Base-by-base conservation (phyloP, 37 sponge, comb jelly and placozoan genomes). In the Chondrosia reniformis region DNA sequence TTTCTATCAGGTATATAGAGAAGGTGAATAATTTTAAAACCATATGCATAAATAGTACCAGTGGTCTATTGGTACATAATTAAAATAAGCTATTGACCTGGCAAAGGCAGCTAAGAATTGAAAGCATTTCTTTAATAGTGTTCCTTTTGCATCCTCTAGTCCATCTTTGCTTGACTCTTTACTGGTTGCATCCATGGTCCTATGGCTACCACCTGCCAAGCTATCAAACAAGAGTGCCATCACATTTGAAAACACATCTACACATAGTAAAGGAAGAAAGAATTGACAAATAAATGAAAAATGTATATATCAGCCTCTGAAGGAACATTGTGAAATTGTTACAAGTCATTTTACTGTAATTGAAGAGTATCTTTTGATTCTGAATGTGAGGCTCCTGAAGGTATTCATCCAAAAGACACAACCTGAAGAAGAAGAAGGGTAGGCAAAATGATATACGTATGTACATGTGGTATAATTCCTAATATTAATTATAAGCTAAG, bases 51-150 rank as follows among this genome's bases (percentile, higher is more conserved):
- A 10, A 49, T 10, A 19, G 10, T 10, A 49, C 15, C 10, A 49
- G 15, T 49, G 52, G 15, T 15, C 15, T 49, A 10, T 49, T 10
- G 15, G 15, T 49, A 49, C 15, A 49, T 49, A 49, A 15, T 19
- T 15, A 49, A 49, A 10, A 15, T 49, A 10, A 19, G 52, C 10
- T 49, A 49, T 49, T 49, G 61, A 59, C 61, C 61, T 59, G n/a
- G 61, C 61, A 59, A 59, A 59, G 9, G 61, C 61, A 59, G 61
- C 28, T 30, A 59, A 59, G n/a, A 59, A 59, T 13, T 13, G n/a
- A 6, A 59, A 30, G n/a, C 6, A 25, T 13, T 59, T 30, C 28
- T 30, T 6, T 30, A 59, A 59, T 30, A 59, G 28, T 25, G 6
- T 59, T 59, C 28, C 61, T 30, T 30, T 13, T 13, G n/a, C 7